Percentiles rank a stretch among this genome's conserved stretches.
These are phyloP conservation scores for Pyrgus malvae DNA, from an alignment of 2,888 invertebrate species.

Conservation along the genomic window DNA sequence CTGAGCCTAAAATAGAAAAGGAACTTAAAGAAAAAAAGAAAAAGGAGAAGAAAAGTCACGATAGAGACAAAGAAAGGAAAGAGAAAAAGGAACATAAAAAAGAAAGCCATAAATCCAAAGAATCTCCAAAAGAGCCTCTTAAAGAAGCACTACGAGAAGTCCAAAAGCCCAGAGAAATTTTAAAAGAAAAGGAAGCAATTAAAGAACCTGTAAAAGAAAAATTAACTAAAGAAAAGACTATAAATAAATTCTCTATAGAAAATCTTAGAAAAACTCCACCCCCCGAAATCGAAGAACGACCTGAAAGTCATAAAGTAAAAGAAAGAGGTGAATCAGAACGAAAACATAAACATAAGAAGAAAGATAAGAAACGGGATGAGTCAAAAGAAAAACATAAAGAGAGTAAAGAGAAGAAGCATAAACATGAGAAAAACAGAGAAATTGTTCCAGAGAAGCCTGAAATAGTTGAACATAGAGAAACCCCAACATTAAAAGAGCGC, in stretches of 20 bases:
- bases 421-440: slow-evolving; percentile 79
- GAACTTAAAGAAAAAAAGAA: slow-evolving; percentile 80
- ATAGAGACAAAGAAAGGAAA: slow-evolving; percentile 83
- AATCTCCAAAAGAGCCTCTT: slow-evolving; percentile 64
- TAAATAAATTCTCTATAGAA: slow-evolving; percentile 75
- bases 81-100: slow-evolving; percentile 82
- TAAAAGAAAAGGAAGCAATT: slow-evolving; percentile 59
- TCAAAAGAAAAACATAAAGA: slow-evolving; percentile 84
- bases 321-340: slow-evolving; percentile 78
- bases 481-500: slow-evolving; percentile 65
- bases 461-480: slow-evolving; percentile 67
- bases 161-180: slow-evolving; percentile 55
- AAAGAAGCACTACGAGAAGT: slow-evolving; percentile 60
- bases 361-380: slow-evolving; percentile 85
- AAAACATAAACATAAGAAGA: slow-evolving; percentile 84
- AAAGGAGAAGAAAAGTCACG: slow-evolving; percentile 84
- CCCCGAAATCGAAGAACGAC: slow-evolving; percentile 58
- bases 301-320: slow-evolving; percentile 65
- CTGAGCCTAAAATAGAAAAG: slow-evolving; percentile 79
- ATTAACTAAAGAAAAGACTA: slow-evolving; percentile 61
- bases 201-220: slow-evolving; percentile 69
- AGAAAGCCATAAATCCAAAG: slow-evolving; percentile 75
- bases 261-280: slow-evolving; percentile 74
- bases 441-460: slow-evolving; percentile 75
- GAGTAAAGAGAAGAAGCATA: slow-evolving; percentile 76